Conservation (phyloP, 1,140 invertebrate genomes). For the Glossosoma conforme region DNA sequence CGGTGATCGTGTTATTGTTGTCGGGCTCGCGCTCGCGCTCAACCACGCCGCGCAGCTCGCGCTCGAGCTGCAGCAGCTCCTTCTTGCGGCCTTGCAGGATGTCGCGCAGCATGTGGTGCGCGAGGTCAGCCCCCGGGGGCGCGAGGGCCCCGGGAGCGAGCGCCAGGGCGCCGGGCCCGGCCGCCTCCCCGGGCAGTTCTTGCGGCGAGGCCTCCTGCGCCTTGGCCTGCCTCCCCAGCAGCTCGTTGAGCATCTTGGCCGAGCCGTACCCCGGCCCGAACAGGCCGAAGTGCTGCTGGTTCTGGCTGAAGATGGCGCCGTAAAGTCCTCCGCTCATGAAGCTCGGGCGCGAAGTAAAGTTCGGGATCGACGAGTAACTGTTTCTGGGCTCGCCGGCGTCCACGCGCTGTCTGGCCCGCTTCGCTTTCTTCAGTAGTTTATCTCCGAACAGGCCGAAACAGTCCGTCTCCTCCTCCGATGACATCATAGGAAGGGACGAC, state of each 20-base stretch:
- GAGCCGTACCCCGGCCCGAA: slow-evolving; percentile 74
- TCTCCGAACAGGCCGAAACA: slow-evolving; percentile 86
- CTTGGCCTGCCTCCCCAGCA: slow-evolving; percentile 70
- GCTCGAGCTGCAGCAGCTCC: slow-evolving; percentile 61
- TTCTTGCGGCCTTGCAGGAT: slow-evolving; percentile 78
- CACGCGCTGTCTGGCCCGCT: slow-evolving; percentile 88
- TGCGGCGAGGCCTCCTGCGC: slow-evolving; percentile 26
- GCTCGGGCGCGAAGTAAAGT: slow-evolving; percentile 76
- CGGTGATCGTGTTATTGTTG: slow-evolving; percentile 53
- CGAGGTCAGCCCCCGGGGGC: slow-evolving; percentile 60
- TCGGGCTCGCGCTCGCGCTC: slow-evolving; percentile 38
- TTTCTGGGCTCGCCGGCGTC: slow-evolving; percentile 91
- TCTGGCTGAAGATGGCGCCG: slow-evolving; percentile 71
- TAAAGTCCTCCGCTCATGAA: slow-evolving; percentile 78
- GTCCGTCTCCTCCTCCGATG: slow-evolving; percentile 89
- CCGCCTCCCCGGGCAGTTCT: slow-evolving; percentile 59
- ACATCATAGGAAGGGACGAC: slow-evolving; percentile 77
- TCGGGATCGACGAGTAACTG: slow-evolving; percentile 84
- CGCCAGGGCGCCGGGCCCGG: slow-evolving; percentile 41
- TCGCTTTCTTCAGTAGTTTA: slow-evolving; percentile 83
- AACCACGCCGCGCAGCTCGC: slow-evolving; percentile 47
- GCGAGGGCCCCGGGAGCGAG: slow-evolving; percentile 38
- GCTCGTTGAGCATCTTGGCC: slow-evolving; percentile 79
- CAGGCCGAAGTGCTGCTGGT: slow-evolving; percentile 69
- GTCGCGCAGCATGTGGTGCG: slow-evolving; percentile 76